phyloP scores from a whole-genome alignment of 2,888 invertebrate species.

The Lymantria monacha region DNA sequence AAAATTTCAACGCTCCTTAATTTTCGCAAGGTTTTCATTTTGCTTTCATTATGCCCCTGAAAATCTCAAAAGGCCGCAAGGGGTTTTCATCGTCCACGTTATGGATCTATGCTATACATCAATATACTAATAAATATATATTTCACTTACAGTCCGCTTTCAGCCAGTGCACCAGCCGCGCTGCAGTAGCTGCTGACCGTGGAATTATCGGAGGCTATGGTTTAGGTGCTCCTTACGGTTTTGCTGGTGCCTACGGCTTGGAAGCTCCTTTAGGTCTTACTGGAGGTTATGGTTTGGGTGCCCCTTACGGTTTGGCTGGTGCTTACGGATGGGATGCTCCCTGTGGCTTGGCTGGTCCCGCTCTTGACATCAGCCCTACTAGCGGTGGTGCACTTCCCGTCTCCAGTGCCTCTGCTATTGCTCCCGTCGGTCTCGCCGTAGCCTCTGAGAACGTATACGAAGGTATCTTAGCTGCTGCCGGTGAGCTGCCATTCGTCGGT shows the following conservation, averaged over 20 bases:
- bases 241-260: not conserved
- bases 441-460: constrained; percentile 10
- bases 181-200: constrained; percentile 33
- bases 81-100: too few relatives aligned
- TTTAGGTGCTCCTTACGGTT: not conserved
- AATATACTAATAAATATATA: not conserved
- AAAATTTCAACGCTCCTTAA: not conserved
- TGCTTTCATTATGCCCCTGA: too few relatives aligned
- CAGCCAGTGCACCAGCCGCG: constrained; percentile 8
- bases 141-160: not conserved
- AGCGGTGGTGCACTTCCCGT: constrained; percentile 13
- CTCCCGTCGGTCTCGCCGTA: not conserved
- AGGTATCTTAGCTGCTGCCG: constrained; percentile 3
- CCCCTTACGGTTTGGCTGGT: not conserved
- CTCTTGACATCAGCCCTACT: not conserved
- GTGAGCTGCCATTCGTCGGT: constrained; percentile 5
- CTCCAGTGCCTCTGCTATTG: too few relatives aligned
- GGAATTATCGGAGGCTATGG: not conserved
- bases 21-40: too few relatives aligned
- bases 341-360: constrained; percentile 16
- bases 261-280: constrained; percentile 1
- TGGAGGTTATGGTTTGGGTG: not conserved
- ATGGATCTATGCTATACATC: not conserved
- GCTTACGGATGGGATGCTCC: not conserved
- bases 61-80: too few relatives aligned